Evolutionary conservation across 2,113 vertebrate genomes (phyloP).

Genomic region (Trematomus loennbergii): DNA sequence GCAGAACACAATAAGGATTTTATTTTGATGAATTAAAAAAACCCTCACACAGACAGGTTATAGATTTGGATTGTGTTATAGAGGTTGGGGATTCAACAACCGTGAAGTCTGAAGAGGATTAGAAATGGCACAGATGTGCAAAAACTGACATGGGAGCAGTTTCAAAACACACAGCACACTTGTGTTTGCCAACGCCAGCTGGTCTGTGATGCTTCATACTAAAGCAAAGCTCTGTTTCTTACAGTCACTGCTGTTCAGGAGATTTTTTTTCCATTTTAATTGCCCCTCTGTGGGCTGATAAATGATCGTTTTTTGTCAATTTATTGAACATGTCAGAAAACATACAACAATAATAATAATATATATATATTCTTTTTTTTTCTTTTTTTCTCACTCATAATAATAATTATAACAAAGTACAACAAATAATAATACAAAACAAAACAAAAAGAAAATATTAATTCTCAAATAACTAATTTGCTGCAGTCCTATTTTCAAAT

Average conservation of each 20-base stretch:
- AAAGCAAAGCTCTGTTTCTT: constrained; percentile 9
- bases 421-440: no score
- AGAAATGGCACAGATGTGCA: constrained; percentile 23
- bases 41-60: background rate
- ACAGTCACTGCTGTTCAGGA: background rate
- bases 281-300: background rate
- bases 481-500: constrained; percentile 20
- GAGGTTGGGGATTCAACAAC: constrained; percentile 2
- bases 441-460: no score
- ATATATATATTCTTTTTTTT: no score
- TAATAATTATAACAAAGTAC: no score
- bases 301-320: no score
- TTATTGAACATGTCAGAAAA: no score
- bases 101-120: background rate
- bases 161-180: constrained; percentile 21
- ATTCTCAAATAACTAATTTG: constrained; percentile 28
- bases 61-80: constrained; percentile 9
- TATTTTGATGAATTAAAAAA: constrained; percentile 28
- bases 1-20: constrained; percentile 34
- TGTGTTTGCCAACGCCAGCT: constrained; percentile 19
- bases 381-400: no score
- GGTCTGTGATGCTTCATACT: background rate
- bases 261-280: background rate
- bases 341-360: no score
- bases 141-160: constrained; percentile 5